phyloP scores from a whole-genome alignment of 2,888 invertebrate species.

The Cheilosia impressa region DNA sequence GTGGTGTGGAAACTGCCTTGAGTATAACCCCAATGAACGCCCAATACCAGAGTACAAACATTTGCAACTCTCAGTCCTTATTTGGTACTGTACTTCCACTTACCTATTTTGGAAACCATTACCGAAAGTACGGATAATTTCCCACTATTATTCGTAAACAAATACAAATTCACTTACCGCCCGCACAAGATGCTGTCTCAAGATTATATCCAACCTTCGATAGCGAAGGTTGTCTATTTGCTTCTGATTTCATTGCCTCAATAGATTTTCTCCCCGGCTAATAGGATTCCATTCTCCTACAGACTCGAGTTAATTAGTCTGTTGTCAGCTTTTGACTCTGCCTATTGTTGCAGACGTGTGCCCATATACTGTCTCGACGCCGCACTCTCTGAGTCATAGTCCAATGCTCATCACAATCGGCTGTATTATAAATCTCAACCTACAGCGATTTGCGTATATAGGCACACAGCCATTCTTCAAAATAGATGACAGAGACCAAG shows the following conservation, averaged over 20 bases:
- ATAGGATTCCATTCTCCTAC: slow-evolving; percentile 16
- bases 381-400: slow-evolving; percentile 39
- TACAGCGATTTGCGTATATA: slow-evolving; percentile 37
- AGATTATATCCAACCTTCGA: slow-evolving; percentile 27
- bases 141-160: neutral
- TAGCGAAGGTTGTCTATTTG: slow-evolving; percentile 33
- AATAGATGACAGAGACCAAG: slow-evolving; percentile 44
- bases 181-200: slow-evolving; percentile 19
- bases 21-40: neutral
- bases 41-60: neutral
- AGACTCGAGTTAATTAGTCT: slow-evolving; percentile 8
- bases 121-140: slow-evolving; percentile 2
- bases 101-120: slow-evolving; percentile 19
- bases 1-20: neutral
- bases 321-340: slow-evolving; percentile 14
- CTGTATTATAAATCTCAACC: slow-evolving; percentile 46
- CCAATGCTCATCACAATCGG: slow-evolving; percentile 35
- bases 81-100: neutral
- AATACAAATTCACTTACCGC: slow-evolving; percentile 14
- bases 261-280: neutral
- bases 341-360: slow-evolving; percentile 32
- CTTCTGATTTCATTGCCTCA: slow-evolving; percentile 4
- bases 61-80: neutral
- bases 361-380: slow-evolving; percentile 9
- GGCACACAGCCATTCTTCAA: slow-evolving; percentile 23